Base-by-base conservation (phyloP, 2,888 invertebrate genomes). In the Leptarthrus brevirostris region DNA sequence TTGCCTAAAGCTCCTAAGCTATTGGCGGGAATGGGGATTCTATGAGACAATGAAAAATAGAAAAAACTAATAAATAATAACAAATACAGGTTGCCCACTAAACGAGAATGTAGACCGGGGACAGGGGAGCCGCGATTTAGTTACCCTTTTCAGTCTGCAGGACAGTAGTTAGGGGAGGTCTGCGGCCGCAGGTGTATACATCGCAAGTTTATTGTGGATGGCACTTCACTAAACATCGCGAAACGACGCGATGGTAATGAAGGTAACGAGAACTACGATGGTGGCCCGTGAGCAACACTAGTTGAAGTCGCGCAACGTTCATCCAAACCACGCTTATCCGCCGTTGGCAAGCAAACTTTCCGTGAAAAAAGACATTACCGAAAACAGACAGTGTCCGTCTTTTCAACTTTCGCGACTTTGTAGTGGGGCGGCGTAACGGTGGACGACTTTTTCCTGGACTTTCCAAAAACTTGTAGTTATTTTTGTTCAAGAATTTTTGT, bases 41-140 rank as follows among this genome's bases (percentile, higher is more conserved):
- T 10, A 24, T 47, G 47, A 64, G 64, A 64, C 64, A 64, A 64
- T 64, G 64, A 64, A 64, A 49, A 64, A 64, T 64, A 64, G 44
- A 64, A 64, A 64, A 64, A 20, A 64, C 20, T 64, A 64, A 64
- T 64, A 64, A 64, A 64, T 64, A 64, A 64, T 64, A 64, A 64
- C 18, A 64, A 64, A 64, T 44, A 64, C 44, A 64, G 44, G 44
- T 47, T 24, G 64, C 47, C 2, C 24, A 36, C 18, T 20, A 30
- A 40, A 40, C 2, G 26, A 1, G 44, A 44, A 40, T 40, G 12
- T 40, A 12, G 12, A n/a, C 8, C 30, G 30, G 30, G 12, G 22
- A 24, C 24, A 1, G 2, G 22, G 44, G 22, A 20, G 8, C 64
- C 26, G 64, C 24, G 64, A 64, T 64, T 64, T 64, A 64, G 64